Evolutionary conservation across 1,140 invertebrate genomes (phyloP), one percentile per base, ranked within the genome.

Genomic region (Drosophila navojoa): DNA sequence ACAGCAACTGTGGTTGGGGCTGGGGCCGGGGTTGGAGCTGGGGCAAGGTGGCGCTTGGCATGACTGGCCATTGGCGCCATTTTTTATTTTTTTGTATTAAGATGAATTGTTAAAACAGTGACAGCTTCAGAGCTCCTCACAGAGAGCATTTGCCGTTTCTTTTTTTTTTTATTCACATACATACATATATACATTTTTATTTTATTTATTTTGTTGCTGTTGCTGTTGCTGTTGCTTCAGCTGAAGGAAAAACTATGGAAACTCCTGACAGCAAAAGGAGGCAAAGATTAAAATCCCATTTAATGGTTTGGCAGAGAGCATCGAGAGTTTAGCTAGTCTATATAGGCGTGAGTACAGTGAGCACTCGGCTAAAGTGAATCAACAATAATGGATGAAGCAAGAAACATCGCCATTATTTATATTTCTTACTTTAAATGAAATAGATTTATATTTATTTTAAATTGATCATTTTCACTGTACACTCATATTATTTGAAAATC

Each of bases 71-170:
- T 67, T 69, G 82, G 71, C 68, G 78, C 81, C 82, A 86, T 86
- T 86, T 86, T 87, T 86, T 86, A 86, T 70, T 42, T 81, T 42
- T 81, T 75, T 87, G 71, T 86, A 86, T 86, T 86, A 86, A 86
- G 81, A 86, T 86, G 81, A 86, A 86, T 86, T 87, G 81, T 86
- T 86, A 76, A 81, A 86, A 81, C 82, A 76, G 75, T 81, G 81
- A 86, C 81, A 86, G 81, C 70, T 68, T 47, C 76, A 64, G 71
- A 68, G 76, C 32, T 57, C 29, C 53, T 49, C 35, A 38, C 35
- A 38, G 29, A 38, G 62, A 59, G 15, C 47, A 52, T 68, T 68
- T 59, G 40, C 40, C 44, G 42, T 49, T 68, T 40, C 5, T 52
- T 59, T 38, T 52, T 50, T 38, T 38, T 13, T 38, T 38, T 38